Evolutionary conservation across 2,797 vertebrate genomes (phyloP), one percentile per base, ranked within the genome.

Genomic region (Garrulus glandarius): DNA sequence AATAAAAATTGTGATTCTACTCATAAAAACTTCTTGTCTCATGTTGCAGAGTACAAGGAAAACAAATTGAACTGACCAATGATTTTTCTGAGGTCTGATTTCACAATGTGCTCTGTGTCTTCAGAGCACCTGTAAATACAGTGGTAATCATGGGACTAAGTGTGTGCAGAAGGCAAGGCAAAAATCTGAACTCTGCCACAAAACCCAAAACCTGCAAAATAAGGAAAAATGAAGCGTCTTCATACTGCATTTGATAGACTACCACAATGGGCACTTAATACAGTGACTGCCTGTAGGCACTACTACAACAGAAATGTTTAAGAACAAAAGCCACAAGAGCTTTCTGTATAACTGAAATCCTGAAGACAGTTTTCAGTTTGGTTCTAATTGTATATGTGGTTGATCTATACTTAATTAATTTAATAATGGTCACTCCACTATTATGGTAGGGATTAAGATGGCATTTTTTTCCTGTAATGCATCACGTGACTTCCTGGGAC

Each of bases 381-480:
- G 29, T 85, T 93, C 49, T 87, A 61, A 84, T 43, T 78, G 41
- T 13, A 16, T 29, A 57, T 69, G 41, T 65, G 47, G 55, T 69
- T 75, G 90, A 70, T 50, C 29, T 52, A 84, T 29, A 61, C 5
- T 23, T 86, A 87, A 75, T 92, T 85, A 61, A 96, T 95, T 95
- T 91, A 89, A 79, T 86, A 87, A 81, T 2, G 6, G 44, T 69
- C 65, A 76, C 21, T 87, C 57, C 27, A 34, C 5, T 55, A 86
- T 67, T 90, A 81, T 8, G 0, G 43, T 41, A 81, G 50, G 32
- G 37, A 75, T 84, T 68, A 71, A 26, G 34, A 92, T 34, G 74
- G 81, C 55, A n/a, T 61, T 86, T 78, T 78, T 87, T 96, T 93
- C 85, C 90, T 84, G 72, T 84, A 96, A 94, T 22, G 16, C 5